These are phyloP conservation scores for Drosophila auraria DNA, from an alignment of 1,140 invertebrate species.

Conservation along the genomic window DNA sequence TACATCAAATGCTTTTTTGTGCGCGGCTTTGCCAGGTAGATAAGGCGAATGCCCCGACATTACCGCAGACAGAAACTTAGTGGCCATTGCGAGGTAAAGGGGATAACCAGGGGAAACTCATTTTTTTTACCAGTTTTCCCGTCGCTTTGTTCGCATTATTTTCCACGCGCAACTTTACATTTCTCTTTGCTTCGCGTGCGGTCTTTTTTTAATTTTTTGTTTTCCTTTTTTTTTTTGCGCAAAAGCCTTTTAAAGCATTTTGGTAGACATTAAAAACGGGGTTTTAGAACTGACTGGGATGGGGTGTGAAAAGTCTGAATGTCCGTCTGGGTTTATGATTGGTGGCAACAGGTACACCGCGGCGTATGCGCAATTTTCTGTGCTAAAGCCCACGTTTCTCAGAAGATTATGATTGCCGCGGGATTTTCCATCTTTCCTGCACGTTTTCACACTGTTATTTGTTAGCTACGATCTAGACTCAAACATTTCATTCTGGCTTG, in stretches of 20 bases:
- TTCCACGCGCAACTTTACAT: slow-evolving; percentile 20
- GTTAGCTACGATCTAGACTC: no score
- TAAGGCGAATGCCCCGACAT: slow-evolving; percentile 29
- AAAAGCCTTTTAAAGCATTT: slow-evolving; percentile 67
- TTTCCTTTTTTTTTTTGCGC: slow-evolving; percentile 9
- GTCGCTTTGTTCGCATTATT: slow-evolving; percentile 16
- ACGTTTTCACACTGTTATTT: neutral
- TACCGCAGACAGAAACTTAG: slow-evolving; percentile 20
- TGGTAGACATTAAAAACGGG: slow-evolving; percentile 38
- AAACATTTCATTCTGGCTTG: no score
- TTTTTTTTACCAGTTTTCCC: slow-evolving; percentile 22
- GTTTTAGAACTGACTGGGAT: neutral
- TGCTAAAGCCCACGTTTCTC: neutral
- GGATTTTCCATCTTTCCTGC: neutral
- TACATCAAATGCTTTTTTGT: slow-evolving; percentile 14
- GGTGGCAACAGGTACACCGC: slow-evolving; percentile 54
- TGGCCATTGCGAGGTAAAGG: neutral
- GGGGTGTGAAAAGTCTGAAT: slow-evolving; percentile 9
- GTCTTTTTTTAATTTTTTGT: slow-evolving; percentile 12
- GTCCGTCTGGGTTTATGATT: slow-evolving; percentile 31
- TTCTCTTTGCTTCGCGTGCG: slow-evolving; percentile 8
- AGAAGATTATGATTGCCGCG: neutral
- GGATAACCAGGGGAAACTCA: neutral
- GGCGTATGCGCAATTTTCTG: slow-evolving; percentile 53
- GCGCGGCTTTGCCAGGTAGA: slow-evolving; percentile 13